Conservation (phyloP, 1,140 invertebrate species). For the Bombus breviceps region DNA sequence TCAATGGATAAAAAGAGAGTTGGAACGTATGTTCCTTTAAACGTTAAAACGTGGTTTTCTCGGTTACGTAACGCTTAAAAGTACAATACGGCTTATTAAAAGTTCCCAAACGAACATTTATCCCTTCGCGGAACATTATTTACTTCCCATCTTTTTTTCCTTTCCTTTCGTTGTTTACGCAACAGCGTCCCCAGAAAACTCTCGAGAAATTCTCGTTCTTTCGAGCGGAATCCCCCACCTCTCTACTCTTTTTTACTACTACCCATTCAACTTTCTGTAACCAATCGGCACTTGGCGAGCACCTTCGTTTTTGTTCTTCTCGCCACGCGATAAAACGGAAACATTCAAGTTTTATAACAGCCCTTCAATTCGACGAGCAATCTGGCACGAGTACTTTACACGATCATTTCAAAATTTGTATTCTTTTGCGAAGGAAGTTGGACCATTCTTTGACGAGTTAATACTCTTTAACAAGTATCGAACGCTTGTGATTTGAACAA, state of each 20-base stretch:
- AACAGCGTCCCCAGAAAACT: background rate
- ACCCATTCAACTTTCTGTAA: slow-evolving; percentile 2
- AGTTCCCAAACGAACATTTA: background rate
- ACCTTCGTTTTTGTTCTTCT: background rate
- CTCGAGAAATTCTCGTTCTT: background rate
- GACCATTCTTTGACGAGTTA: background rate
- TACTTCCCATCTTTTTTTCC: background rate
- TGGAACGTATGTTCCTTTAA: background rate
- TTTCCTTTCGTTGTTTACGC: background rate
- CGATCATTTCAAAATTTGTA: background rate
- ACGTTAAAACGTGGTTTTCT: background rate
- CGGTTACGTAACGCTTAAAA: slow-evolving; percentile 22
- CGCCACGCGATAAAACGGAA: background rate
- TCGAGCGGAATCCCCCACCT: background rate
- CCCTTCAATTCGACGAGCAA: background rate
- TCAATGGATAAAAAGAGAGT: background rate
- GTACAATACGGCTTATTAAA: slow-evolving; percentile 9
- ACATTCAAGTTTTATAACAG: slow-evolving; percentile 22
- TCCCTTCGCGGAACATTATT: background rate
- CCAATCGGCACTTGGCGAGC: background rate
- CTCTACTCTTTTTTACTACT: background rate
- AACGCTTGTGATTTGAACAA: background rate
- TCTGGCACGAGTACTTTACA: background rate
- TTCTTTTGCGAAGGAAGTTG: background rate
- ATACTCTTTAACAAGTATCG: background rate